A percentile compares a stretch with the other conserved stretches of the same genome.
Evolutionary conservation across 64 coral and sea anemone species (phyloP).

Genomic region (Montipora foliosa): DNA sequence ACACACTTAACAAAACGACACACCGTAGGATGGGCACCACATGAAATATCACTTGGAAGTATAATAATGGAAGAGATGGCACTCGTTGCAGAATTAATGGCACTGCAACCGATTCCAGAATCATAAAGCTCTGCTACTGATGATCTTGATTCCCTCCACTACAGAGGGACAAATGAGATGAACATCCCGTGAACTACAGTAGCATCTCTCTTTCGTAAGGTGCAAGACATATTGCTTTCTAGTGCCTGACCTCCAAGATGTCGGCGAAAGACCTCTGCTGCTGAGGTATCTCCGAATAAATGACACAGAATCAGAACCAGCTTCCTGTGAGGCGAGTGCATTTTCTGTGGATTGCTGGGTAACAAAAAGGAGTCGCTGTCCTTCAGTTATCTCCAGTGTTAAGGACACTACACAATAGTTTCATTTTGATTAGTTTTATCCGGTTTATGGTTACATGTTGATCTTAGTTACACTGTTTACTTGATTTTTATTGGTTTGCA

Average conservation of each 20-base stretch:
- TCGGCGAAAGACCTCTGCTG: slow-evolving; percentile 34
- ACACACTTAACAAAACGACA: slow-evolving; percentile 60
- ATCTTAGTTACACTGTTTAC: no score
- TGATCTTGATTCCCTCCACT: slow-evolving; percentile 41
- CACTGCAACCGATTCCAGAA: slow-evolving; percentile 44
- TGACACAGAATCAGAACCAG: no score
- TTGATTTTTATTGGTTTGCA: no score
- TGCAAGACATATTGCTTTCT: slow-evolving; percentile 41
- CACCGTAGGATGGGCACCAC: not conserved
- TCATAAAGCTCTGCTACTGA: slow-evolving; percentile 15
- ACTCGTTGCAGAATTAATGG: slow-evolving; percentile 38
- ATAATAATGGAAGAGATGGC: not conserved
- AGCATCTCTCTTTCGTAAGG: slow-evolving; percentile 10
- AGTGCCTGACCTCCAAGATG: slow-evolving; percentile 28
- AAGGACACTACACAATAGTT: not conserved
- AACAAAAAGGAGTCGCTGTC: slow-evolving; percentile 22
- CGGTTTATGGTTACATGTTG: not conserved
- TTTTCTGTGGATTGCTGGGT: not conserved
- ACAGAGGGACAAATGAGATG: slow-evolving; percentile 39
- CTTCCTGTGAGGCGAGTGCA: not conserved
- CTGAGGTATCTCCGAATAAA: slow-evolving; percentile 40
- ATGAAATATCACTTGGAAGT: not conserved
- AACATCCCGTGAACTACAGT: slow-evolving; percentile 27
- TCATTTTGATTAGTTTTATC: no score
- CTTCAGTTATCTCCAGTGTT: not conserved